Conservation (phyloP, 2,888 invertebrate species). For the Tenthredo livida region DNA sequence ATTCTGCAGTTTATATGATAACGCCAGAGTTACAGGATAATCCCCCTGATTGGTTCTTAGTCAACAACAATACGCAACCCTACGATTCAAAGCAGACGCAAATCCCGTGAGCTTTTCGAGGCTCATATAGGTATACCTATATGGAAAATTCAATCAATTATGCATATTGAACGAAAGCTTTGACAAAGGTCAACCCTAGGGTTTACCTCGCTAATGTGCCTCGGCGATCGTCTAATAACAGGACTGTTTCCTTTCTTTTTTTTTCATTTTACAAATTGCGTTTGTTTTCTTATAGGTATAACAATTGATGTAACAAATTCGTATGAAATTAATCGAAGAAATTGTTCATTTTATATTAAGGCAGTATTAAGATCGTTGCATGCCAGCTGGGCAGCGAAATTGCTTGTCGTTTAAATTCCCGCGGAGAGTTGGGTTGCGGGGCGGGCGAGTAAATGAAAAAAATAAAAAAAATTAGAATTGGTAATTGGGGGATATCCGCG, state of each 20-base stretch:
- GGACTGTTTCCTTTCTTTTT: not conserved
- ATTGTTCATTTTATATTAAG: not conserved
- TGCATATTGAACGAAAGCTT: not conserved
- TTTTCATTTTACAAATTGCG: not conserved
- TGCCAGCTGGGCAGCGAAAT: not conserved
- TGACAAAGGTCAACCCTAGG: not conserved
- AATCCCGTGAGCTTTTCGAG: not conserved
- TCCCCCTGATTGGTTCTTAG: not conserved
- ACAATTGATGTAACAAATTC: not conserved
- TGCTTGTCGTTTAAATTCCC: not conserved
- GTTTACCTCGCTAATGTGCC: not conserved
- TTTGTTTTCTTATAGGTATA: not conserved
- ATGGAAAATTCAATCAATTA: constrained; percentile 16
- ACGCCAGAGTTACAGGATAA: too few species aligned
- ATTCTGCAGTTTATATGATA: too few species aligned
- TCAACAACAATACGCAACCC: not conserved
- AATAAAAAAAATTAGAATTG: constrained; percentile 38
- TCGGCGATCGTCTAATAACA: not conserved
- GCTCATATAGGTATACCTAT: not conserved
- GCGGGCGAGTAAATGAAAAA: constrained; percentile 3
- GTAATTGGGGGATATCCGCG: constrained; percentile 12
- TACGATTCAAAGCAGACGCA: not conserved
- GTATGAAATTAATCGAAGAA: constrained; percentile 5
- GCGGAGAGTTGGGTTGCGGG: not conserved
- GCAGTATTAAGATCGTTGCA: not conserved